Percentiles rank a stretch among this genome's conserved stretches.
Conservation (phyloP, 2,797 vertebrate genomes). For the Leptoclinus maculatus region DNA sequence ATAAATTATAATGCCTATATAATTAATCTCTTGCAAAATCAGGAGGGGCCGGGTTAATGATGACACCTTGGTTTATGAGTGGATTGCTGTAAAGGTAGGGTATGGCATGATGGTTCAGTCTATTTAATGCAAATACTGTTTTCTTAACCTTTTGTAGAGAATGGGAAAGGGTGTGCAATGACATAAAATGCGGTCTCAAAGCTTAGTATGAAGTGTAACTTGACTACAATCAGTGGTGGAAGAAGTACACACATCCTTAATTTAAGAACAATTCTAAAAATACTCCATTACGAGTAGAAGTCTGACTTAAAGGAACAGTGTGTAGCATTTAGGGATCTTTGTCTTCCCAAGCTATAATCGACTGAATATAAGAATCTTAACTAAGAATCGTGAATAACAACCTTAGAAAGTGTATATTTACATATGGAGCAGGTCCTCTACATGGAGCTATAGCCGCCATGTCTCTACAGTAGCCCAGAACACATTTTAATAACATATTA, state of each 20-base stretch:
- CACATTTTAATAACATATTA: too few species aligned
- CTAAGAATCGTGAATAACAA: too few species aligned
- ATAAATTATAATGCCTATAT: not conserved
- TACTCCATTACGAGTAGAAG: too few species aligned
- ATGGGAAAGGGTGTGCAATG: not conserved
- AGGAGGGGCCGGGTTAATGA: not conserved
- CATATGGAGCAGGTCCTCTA: too few species aligned
- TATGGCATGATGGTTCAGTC: not conserved
- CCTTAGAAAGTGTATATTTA: too few species aligned
- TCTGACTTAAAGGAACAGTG: too few species aligned
- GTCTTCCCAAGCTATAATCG: too few species aligned
- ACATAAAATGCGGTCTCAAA: constrained; percentile 1
- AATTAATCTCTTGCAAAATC: not conserved
- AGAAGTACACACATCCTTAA: not conserved
- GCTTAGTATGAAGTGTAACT: not conserved
- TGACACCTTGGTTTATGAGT: not conserved
- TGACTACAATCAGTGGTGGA: not conserved
- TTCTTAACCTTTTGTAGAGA: not conserved
- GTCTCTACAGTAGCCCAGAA: too few species aligned
- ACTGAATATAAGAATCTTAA: too few species aligned
- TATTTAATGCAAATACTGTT: not conserved
- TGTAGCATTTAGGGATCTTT: too few species aligned
- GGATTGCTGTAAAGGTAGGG: not conserved
- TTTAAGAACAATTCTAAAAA: not conserved
- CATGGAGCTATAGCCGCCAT: too few species aligned